Evolutionary conservation across 2,888 invertebrate genomes (phyloP).

Genomic region (Drosophila fungiperda): DNA sequence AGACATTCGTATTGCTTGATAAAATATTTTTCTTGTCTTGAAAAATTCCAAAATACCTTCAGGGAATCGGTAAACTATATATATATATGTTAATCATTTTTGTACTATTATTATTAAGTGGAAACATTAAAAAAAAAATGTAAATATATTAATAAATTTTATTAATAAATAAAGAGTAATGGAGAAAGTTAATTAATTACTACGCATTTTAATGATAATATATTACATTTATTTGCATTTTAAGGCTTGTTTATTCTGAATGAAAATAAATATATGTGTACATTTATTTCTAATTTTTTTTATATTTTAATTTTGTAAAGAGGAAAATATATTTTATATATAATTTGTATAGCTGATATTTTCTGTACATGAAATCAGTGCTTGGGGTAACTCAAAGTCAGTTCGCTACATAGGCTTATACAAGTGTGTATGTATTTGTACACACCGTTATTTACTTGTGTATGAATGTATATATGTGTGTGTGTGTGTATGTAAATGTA

Average conservation of each 20-base stretch:
- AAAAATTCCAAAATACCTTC: neutral
- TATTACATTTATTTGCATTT: neutral
- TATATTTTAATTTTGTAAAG: neutral
- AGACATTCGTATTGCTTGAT: neutral
- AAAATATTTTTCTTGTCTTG: neutral
- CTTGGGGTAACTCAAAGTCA: slow-evolving; percentile 11
- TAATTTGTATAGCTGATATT: neutral
- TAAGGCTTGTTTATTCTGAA: too few species aligned
- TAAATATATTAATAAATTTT: too few species aligned
- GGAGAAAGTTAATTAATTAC: neutral
- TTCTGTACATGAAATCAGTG: neutral
- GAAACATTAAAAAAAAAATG: too few species aligned
- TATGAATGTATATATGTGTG: slow-evolving; percentile 4
- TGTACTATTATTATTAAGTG: neutral
- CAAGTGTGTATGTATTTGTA: slow-evolving; percentile 10
- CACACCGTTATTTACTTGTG: neutral
- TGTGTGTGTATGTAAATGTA: slow-evolving; percentile 12
- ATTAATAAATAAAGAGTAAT: too few species aligned
- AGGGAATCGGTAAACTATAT: neutral
- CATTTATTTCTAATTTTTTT: neutral
- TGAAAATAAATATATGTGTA: neutral
- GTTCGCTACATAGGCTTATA: slow-evolving; percentile 7
- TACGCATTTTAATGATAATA: neutral
- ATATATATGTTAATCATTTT: neutral
- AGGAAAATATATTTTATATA: neutral